A percentile compares a stretch with the other conserved stretches of the same genome.
Evolutionary conservation across 2,888 invertebrate species (phyloP).

Genomic region (Nymphalis urticae): DNA sequence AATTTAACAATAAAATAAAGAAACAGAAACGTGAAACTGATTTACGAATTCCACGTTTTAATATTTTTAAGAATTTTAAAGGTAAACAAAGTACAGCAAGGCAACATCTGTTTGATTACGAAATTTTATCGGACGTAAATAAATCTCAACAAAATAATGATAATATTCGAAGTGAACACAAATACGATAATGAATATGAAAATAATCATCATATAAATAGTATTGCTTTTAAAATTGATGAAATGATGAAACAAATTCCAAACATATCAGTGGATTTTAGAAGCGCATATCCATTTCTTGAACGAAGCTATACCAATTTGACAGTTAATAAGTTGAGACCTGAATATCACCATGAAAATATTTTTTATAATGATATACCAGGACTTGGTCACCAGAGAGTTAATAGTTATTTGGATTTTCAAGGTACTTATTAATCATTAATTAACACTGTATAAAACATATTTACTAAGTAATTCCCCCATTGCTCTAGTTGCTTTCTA

Average conservation of each 20-base stretch:
- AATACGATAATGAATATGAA: too few species aligned
- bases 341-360: background rate
- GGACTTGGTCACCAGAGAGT: background rate
- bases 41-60: slow-evolving; percentile 49
- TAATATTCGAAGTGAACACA: slow-evolving; percentile 20
- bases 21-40: slow-evolving; percentile 39
- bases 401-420: background rate
- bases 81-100: slow-evolving; percentile 34
- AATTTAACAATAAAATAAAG: slow-evolving; percentile 17
- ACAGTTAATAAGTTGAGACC: background rate
- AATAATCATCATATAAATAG: too few species aligned
- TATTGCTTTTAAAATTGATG: slow-evolving; percentile 41
- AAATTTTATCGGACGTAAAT: slow-evolving; percentile 43
- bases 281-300: slow-evolving; percentile 17
- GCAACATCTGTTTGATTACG: slow-evolving; percentile 46
- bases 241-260: slow-evolving; percentile 52
- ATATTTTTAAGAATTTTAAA: slow-evolving; percentile 54
- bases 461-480: too few species aligned
- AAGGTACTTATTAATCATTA: background rate
- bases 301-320: slow-evolving; percentile 4
- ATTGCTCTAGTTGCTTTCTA: too few species aligned
- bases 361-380: background rate
- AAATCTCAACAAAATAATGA: slow-evolving; percentile 41
- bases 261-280: slow-evolving; percentile 48
- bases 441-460: too few species aligned